Conservation (phyloP, 2,797 vertebrate species). For the Cryptoblepharus egeriae region DNA sequence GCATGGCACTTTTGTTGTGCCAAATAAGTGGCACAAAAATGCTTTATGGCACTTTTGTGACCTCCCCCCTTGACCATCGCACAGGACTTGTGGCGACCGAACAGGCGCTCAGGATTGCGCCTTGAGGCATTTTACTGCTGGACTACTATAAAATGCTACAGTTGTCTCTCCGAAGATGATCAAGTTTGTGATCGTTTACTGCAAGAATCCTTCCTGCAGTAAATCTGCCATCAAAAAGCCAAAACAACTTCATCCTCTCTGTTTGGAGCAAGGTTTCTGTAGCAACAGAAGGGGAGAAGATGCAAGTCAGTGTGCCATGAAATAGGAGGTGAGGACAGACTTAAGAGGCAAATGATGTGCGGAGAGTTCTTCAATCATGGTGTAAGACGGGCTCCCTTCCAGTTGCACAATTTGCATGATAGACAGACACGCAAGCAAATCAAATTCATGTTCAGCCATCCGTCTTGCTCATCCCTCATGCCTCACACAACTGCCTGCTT, state of each 20-base stretch:
- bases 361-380: not conserved
- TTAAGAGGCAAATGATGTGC: not conserved
- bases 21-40: too few relatives aligned
- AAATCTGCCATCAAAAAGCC: not conserved
- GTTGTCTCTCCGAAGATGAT: constrained; percentile 50
- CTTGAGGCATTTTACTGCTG: not conserved
- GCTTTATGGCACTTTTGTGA: too few relatives aligned
- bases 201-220: not conserved
- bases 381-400: not conserved
- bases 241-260: not conserved
- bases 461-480: not conserved
- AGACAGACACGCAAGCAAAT: not conserved
- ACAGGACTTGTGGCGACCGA: too few relatives aligned
- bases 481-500: not conserved
- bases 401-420: not conserved
- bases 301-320: too few relatives aligned
- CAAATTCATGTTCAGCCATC: not conserved
- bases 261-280: not conserved
- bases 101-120: too few relatives aligned
- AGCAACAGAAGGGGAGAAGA: not conserved
- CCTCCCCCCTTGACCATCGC: too few relatives aligned
- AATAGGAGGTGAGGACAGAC: not conserved
- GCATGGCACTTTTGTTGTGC: too few relatives aligned
- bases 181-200: constrained; percentile 11
- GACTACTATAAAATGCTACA: not conserved